Conservation (phyloP, 2,888 invertebrate species). For the Ashinkailepas kermadecensis region DNA sequence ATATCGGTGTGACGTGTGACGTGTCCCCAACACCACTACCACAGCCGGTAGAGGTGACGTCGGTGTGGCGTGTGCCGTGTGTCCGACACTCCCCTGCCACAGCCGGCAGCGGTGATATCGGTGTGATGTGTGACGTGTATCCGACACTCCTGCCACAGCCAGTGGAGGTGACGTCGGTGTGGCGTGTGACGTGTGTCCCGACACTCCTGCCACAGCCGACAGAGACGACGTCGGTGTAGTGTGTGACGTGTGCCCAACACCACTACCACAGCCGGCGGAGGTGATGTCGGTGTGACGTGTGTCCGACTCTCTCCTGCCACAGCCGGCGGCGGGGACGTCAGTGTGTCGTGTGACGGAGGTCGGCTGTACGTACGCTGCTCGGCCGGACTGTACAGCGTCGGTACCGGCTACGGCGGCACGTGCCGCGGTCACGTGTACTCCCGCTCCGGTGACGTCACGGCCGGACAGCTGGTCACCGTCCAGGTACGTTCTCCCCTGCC, state of each 20-base stretch:
- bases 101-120: no score
- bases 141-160: no score
- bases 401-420: conserved; percentile 89
- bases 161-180: conserved; percentile 36
- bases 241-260: no score
- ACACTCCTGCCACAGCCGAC: no score
- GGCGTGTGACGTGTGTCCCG: conserved; percentile 39
- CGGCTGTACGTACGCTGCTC: conserved; percentile 79
- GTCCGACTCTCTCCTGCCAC: no score
- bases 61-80: conserved; percentile 42
- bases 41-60: background rate
- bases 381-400: conserved; percentile 81
- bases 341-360: conserved; percentile 77
- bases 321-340: background rate
- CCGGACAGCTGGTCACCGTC: conserved; percentile 50
- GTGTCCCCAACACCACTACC: no score
- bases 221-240: no score
- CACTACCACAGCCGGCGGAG: no score
- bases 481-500: background rate
- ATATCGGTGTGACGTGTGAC: conserved; percentile 52
- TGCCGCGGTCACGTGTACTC: conserved; percentile 82
- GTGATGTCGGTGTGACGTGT: no score
- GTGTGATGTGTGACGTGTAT: conserved; percentile 48
- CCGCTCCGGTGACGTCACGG: conserved; percentile 71
- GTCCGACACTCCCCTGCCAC: no score